Evolutionary conservation across 2,797 vertebrate species (phyloP), one percentile per base, ranked within the genome.

Genomic region (Limnodromus scolopaceus): DNA sequence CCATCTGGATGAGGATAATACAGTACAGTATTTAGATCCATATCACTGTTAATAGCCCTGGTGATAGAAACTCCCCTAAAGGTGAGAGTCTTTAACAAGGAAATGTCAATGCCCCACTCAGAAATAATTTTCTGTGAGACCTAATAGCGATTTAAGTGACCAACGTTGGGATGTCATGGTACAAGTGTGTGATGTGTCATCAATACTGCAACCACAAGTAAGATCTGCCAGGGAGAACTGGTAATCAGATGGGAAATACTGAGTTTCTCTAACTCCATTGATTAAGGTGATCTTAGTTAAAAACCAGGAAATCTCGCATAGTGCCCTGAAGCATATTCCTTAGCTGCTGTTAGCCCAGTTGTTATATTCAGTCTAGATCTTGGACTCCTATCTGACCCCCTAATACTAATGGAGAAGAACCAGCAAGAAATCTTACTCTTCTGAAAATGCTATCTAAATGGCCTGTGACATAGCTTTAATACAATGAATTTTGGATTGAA

Each of bases 71-170:
- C 23, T 94, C 72, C 89, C 93, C 87, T 95, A 70, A 95, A 91
- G 93, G 93, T 96, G 25, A 87, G 51, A 94, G 58, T 48, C 88
- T 98, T 97, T 97, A 97, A 95, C 88, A 97, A 87, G 83, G 63
- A 98, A 98, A 97, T 97, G 92, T 96, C 97, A 98, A 36, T 95
- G 84, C 32, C 71, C 76, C 65, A 71, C 89, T 96, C 78, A 41
- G 89, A 87, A 97, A 86, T 89, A 53, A 96, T 94, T 95, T 97
- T 72, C 81, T 77, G 8, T 74, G 80, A 91, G 32, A 85, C 92
- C 68, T 92, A 85, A 81, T 58, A 93, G 84, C 78, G 84, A 90
- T 96, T 95, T 96, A 96, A 96, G 88, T 80, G 89, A 38, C 88
- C 45, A 57, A n/a, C 4, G 1, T 38, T 84, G 76, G 46, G 49